Evolutionary conservation across 2,113 vertebrate species (phyloP).

Genomic region (Opisthocomus hoazin): DNA sequence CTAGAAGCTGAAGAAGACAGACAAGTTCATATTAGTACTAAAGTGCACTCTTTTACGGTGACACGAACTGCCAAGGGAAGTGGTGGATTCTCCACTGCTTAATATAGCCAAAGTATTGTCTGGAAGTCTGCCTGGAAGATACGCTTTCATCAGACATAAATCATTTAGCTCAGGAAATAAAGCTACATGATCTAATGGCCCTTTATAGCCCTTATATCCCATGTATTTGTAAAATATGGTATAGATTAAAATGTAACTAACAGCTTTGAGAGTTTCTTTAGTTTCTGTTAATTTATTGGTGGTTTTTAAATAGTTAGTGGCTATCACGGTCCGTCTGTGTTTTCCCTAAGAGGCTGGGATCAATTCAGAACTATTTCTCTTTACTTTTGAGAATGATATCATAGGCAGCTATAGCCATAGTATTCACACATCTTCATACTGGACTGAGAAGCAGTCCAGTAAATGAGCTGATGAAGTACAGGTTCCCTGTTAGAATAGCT

Average conservation of each 20-base stretch:
- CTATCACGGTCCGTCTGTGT: background rate
- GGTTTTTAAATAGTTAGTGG: background rate
- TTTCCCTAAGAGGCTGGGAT: background rate
- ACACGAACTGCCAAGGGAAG: background rate
- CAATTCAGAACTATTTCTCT: background rate
- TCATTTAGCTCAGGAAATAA: conserved; percentile 8
- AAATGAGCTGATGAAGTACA: background rate
- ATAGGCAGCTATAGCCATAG: background rate
- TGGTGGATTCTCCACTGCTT: background rate
- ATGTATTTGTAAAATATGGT: conserved; percentile 14
- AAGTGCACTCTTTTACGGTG: background rate
- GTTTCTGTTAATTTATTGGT: conserved; percentile 23
- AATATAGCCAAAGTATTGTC: background rate
- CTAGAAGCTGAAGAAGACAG: background rate
- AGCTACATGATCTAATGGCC: background rate
- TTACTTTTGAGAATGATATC: background rate
- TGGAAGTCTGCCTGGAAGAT: conserved; percentile 10
- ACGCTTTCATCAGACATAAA: background rate
- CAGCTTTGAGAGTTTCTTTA: conserved; percentile 33
- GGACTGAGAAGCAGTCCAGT: background rate
- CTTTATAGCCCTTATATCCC: background rate
- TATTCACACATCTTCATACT: background rate
- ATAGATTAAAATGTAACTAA: conserved; percentile 25
- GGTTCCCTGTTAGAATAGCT: background rate
- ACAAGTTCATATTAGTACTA: background rate